A percentile compares a stretch with the other conserved stretches of the same genome.
Evolutionary conservation across 2,888 invertebrate genomes (phyloP).

Genomic region (Dusona sp.): DNA sequence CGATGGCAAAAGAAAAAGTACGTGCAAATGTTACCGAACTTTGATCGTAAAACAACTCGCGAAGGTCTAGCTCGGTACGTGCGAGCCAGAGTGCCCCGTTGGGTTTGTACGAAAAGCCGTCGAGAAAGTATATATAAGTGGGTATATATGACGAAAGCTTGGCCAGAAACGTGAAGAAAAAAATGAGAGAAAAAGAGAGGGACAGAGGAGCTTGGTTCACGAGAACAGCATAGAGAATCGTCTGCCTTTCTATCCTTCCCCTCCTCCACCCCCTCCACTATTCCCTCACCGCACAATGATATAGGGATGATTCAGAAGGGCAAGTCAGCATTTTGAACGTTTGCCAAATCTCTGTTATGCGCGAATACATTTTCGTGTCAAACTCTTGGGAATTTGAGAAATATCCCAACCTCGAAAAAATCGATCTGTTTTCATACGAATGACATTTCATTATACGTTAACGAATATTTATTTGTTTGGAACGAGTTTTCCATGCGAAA

Average conservation of each 20-base stretch:
- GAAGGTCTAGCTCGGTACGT: constrained; percentile 54
- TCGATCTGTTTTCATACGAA: constrained; percentile 31
- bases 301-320: constrained; percentile 57
- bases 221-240: constrained; percentile 63
- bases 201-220: constrained; percentile 63
- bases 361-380: constrained; percentile 83
- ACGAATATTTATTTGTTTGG: constrained; percentile 14
- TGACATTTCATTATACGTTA: constrained; percentile 18
- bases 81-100: constrained; percentile 60
- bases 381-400: constrained; percentile 73
- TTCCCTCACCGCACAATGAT: constrained; percentile 20
- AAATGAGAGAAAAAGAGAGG: constrained; percentile 37
- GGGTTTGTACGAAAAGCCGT: constrained; percentile 47
- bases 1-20: constrained; percentile 74
- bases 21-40: constrained; percentile 82
- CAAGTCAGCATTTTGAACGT: constrained; percentile 80
- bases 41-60: constrained; percentile 81
- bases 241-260: background rate
- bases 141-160: constrained; percentile 52
- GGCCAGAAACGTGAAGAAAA: constrained; percentile 41
- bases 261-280: background rate
- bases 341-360: constrained; percentile 83
- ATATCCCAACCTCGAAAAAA: constrained; percentile 41
- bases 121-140: constrained; percentile 41
- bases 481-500: background rate